Conservation (phyloP, 2,113 vertebrate species). For the Neofelis nebulosa region DNA sequence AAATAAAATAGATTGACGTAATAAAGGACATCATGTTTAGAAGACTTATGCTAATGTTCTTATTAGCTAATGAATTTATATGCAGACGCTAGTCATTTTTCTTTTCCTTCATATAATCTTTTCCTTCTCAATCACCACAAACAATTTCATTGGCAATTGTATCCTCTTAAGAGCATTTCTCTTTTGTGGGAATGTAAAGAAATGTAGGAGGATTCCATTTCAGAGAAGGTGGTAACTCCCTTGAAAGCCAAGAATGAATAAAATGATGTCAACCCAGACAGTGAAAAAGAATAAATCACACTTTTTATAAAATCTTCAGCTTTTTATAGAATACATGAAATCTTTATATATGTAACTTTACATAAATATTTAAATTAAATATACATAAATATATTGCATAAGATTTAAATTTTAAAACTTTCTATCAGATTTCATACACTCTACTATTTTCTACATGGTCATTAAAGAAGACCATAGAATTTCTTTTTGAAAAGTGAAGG, state of each 20-base stretch:
- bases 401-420: neutral
- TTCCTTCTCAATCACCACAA: neutral
- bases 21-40: neutral
- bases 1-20: neutral
- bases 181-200: neutral
- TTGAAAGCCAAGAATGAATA: neutral
- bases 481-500: neutral
- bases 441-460: neutral
- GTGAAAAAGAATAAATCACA: neutral
- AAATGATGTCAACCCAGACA: neutral
- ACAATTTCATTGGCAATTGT: neutral
- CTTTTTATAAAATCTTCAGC: neutral
- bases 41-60: neutral
- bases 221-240: neutral
- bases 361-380: neutral
- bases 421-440: neutral
- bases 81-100: neutral
- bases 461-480: neutral
- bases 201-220: neutral
- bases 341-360: neutral
- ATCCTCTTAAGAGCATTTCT: neutral
- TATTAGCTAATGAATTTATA: neutral
- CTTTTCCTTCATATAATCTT: neutral
- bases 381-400: neutral
- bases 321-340: neutral